Evolutionary conservation across 2,113 vertebrate species (phyloP).

Genomic region (Myanophis thanlyinensis): DNA sequence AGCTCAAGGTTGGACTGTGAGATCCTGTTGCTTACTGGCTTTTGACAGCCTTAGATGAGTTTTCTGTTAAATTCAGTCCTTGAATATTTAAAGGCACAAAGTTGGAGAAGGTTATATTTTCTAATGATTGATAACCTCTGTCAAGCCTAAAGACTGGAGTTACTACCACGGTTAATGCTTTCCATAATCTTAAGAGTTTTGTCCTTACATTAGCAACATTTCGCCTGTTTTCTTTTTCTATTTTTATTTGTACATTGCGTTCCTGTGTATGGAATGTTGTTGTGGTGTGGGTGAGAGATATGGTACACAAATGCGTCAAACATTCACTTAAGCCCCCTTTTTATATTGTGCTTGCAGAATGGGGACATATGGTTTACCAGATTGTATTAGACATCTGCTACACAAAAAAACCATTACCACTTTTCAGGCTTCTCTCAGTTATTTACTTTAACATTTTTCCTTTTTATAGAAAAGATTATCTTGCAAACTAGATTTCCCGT

Average conservation of each 20-base stretch:
- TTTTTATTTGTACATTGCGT: fast-evolving
- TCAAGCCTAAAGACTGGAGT: not conserved
- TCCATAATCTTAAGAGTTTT: not conserved
- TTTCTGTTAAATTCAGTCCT: not conserved
- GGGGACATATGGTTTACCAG: slow-evolving; percentile 32
- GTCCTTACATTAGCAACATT: not conserved
- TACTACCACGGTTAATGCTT: not conserved
- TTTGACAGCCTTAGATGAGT: not conserved
- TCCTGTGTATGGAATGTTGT: slow-evolving; percentile 26
- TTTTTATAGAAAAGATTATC: slow-evolving; percentile 67
- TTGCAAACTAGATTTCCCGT: slow-evolving; percentile 61
- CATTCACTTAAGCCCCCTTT: slow-evolving; percentile 20
- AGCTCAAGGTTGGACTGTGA: not conserved
- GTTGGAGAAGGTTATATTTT: not conserved
- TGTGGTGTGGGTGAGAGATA: not conserved
- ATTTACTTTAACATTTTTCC: slow-evolving; percentile 67
- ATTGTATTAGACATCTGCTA: slow-evolving; percentile 62
- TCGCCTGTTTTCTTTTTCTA: not conserved
- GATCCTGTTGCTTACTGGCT: not conserved
- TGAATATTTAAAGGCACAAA: not conserved
- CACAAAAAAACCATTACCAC: slow-evolving; percentile 41
- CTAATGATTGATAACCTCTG: not conserved
- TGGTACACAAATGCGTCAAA: not conserved
- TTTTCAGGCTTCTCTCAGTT: slow-evolving; percentile 64
- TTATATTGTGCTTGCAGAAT: slow-evolving; percentile 33